Evolutionary conservation across 30 jellyfish, hydroid and myxozoan species (phyloP).

Genomic region (Aurelia coerulea): DNA sequence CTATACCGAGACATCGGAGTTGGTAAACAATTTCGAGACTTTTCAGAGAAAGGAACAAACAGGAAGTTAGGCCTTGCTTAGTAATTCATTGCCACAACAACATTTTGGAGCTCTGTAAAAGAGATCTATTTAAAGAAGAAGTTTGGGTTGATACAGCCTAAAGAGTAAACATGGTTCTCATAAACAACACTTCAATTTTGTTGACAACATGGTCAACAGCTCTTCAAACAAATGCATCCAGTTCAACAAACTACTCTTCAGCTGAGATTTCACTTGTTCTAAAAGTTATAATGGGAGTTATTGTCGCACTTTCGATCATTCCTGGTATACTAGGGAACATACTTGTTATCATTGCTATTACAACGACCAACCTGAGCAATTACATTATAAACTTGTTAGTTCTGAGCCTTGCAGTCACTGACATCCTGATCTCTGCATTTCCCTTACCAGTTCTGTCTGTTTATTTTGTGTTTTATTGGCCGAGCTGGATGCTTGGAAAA

Average conservation of each 20-base stretch:
- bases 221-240: background rate
- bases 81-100: too few relatives aligned
- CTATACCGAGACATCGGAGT: too few relatives aligned
- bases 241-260: background rate
- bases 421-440: slow-evolving; percentile 39
- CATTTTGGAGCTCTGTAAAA: too few relatives aligned
- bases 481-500: slow-evolving; percentile 49
- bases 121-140: too few relatives aligned
- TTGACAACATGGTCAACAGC: background rate
- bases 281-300: slow-evolving; percentile 51
- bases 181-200: background rate
- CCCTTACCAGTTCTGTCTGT: slow-evolving; percentile 63
- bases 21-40: too few relatives aligned
- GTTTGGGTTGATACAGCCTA: too few relatives aligned
- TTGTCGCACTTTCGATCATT: slow-evolving; percentile 1
- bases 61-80: too few relatives aligned
- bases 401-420: slow-evolving; percentile 61
- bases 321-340: slow-evolving; percentile 62
- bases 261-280: slow-evolving; percentile 33
- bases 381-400: slow-evolving; percentile 34
- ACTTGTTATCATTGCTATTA: slow-evolving; percentile 58
- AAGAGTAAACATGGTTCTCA: too few relatives aligned
- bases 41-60: too few relatives aligned
- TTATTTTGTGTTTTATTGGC: slow-evolving; percentile 69
- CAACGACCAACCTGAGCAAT: slow-evolving; percentile 36